Base-by-base conservation (phyloP, 2,113 vertebrate genomes). In the Eulemur macaco region DNA sequence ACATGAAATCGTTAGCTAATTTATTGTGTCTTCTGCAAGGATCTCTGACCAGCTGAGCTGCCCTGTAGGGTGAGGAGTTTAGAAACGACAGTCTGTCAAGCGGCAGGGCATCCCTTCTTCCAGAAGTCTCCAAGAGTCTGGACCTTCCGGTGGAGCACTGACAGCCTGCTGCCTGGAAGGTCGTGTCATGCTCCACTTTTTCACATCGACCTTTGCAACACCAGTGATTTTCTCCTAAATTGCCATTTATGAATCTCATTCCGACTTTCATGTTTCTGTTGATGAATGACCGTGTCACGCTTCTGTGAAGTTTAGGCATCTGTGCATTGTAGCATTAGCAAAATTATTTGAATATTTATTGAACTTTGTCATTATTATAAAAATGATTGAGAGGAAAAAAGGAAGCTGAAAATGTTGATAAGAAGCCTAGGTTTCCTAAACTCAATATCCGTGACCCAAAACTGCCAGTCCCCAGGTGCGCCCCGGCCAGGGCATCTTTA, bases 401-500 rank as follows among this genome's bases (percentile, higher is more conserved):
- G 8, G 58, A 14, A 29, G 23, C 52, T 71, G 31, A 4, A 71
- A 11, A 39, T 34, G 84, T 39, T 50, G 84, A 15, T 82, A 69
- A 95, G 83, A 39, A 77, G 42, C 23, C 25, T 27, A 3, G 39
- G 13, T 31, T n/a, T 71, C 42, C 17, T 31, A 37, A 54, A 42
- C 66, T 82, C 50, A 15, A 58, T 52, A 25, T 50, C 31, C 47
- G 1, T 64, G 42, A 25, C 39, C 82, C 29, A 0, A 8, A 84
- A 91, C 21, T 37, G 64, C 42, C 50, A 6, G n/a, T 45, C 7
- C 1, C 13, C 21, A 6, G 17, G 21, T 18, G 14, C 17, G 13
- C 37, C 23, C n/a, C 1, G 8, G 71, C n/a, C n/a, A 20, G 50
- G 0, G 5, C 17, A 31, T 20, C 47, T 12, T 18, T 12, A 50